phyloP scores from a whole-genome alignment of 2,797 vertebrate species.

The Halcyon leucocephala region DNA sequence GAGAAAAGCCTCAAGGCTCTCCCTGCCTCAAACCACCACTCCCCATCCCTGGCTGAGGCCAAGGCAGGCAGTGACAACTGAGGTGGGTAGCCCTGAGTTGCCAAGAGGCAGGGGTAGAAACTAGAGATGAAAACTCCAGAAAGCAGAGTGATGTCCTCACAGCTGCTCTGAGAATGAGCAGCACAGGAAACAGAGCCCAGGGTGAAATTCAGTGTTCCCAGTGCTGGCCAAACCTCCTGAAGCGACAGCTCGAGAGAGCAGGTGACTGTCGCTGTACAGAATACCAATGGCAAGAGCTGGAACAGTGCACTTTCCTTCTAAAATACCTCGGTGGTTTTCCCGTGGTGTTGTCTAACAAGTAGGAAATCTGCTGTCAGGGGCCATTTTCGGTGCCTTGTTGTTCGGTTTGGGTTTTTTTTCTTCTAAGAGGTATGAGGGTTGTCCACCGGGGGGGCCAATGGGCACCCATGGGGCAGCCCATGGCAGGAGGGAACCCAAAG shows the following conservation, averaged over 20 bases:
- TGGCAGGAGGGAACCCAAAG: neutral
- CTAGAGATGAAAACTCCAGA: neutral
- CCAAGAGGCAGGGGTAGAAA: neutral
- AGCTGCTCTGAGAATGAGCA: neutral
- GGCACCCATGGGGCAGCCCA: fast-evolving
- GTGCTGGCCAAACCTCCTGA: neutral
- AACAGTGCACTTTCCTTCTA: fast-evolving
- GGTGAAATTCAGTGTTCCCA: neutral
- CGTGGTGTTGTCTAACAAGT: fast-evolving
- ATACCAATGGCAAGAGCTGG: neutral
- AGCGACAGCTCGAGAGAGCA: neutral
- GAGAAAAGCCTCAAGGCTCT: neutral
- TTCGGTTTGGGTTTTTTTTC: too few relatives aligned
- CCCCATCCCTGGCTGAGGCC: neutral
- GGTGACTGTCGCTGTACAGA: neutral
- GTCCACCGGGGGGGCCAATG: constrained; percentile 12
- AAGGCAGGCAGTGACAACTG: neutral
- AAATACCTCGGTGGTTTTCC: neutral
- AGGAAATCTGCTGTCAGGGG: neutral
- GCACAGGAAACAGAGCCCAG: neutral
- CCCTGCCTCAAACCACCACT: fast-evolving
- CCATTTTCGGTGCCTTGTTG: neutral
- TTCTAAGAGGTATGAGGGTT: neutral
- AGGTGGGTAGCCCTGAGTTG: neutral
- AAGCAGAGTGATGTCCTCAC: fast-evolving